Evolutionary conservation across 2,888 invertebrate species (phyloP), one percentile per base, ranked within the genome.

Genomic region (Rhogogaster chlorosoma): DNA sequence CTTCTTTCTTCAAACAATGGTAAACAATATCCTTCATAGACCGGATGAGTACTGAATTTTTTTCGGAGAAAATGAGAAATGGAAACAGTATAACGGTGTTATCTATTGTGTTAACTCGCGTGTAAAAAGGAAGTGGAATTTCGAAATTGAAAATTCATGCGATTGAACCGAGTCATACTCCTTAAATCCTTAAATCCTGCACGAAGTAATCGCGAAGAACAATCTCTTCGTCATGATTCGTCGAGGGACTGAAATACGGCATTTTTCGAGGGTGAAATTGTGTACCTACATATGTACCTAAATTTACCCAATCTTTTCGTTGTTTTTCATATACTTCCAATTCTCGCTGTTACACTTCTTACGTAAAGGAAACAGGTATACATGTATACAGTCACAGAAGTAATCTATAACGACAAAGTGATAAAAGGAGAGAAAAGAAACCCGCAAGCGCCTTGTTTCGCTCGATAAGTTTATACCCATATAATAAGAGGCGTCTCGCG

Each of bases 401-500:
- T 53, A 26, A 26, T 26, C 26, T 26, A 0, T 26, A 26, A 61
- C 26, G 9, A 61, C 12, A 61, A 22, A 26, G 10, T 61, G 22
- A 61, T 9, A 26, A 61, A 22, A 22, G 1, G 26, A 61, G 10
- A 26, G 26, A 61, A 26, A 61, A 7, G 3, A 26, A 61, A 61
- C 61, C 26, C 61, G 10, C 61, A 61, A 61, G 0, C 10, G 26
- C 26, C 2, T 61, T 61, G 61, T 61, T 61, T 61, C 61, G 61
- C n/a, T 61, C 26, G 61, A 61, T 61, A 12, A 26, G 18, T 70
- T 12, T 15, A 18, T 38, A 36, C 32, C 18, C 36, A 36, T 70
- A 32, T 6, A 67, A 67, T 67, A 18, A 67, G 67, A 67, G 26
- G 67, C 67, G 67, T 67, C 42, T 73, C 73, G 73, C 38, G n/a